Evolutionary conservation across 1,140 invertebrate genomes (phyloP).

Genomic region (Ganaspis sp.): DNA sequence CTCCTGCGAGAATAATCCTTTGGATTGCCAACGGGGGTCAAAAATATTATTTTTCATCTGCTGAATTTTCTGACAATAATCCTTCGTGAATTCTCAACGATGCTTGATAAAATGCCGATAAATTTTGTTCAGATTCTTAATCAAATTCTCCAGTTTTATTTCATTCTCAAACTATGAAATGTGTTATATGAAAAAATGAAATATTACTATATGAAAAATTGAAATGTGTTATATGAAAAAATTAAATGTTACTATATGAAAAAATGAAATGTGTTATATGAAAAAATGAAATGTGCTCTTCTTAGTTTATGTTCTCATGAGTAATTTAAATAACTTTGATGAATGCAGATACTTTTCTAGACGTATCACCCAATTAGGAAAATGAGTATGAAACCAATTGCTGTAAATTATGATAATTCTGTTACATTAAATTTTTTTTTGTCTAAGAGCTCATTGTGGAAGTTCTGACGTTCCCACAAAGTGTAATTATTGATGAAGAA

Average conservation of each 20-base stretch:
- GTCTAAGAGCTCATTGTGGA: not conserved
- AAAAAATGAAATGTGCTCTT: no score
- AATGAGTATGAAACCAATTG: not conserved
- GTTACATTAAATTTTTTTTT: not conserved
- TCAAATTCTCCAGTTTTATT: no score
- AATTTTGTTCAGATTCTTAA: no score
- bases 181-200: no score
- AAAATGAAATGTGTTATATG: no score
- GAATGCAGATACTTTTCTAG: not conserved
- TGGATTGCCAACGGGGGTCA: not conserved
- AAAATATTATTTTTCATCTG: not conserved
- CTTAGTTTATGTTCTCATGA: not conserved
- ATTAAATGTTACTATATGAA: no score
- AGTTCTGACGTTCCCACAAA: not conserved
- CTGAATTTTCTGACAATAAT: slow-evolving; percentile 14
- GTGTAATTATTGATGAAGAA: no score
- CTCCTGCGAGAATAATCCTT: slow-evolving; percentile 16
- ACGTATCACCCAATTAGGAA: not conserved
- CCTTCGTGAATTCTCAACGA: not conserved
- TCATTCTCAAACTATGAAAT: no score
- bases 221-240: no score
- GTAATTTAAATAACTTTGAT: not conserved
- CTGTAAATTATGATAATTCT: not conserved
- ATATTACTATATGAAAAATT: no score
- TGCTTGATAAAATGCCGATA: no score